Conservation (phyloP, 2,113 vertebrate species). For the Equus quagga region DNA sequence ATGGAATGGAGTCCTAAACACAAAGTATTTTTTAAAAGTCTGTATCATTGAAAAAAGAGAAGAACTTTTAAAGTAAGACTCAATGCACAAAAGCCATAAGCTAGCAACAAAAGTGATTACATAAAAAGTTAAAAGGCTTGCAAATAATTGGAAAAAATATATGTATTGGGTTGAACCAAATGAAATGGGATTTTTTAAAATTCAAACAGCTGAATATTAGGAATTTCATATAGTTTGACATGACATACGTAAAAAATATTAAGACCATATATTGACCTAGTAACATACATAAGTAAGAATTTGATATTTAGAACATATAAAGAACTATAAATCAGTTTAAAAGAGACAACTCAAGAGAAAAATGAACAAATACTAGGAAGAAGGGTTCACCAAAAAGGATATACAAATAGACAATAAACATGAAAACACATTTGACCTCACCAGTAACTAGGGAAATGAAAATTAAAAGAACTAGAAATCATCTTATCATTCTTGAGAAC, state of each 20-base stretch:
- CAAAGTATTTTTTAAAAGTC: neutral
- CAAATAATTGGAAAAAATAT: neutral
- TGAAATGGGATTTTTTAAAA: neutral
- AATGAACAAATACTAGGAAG: neutral
- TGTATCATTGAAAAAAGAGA: neutral
- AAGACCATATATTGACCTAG: neutral
- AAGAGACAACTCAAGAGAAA: neutral
- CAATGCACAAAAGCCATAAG: neutral
- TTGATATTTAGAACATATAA: neutral
- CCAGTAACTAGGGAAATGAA: neutral
- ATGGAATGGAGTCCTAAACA: neutral
- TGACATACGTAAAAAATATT: neutral
- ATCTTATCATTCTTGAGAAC: neutral
- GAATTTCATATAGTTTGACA: neutral
- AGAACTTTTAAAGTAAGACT: neutral
- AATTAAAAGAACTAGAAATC: neutral
- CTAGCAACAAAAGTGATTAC: neutral
- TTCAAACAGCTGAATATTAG: neutral
- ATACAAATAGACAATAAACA: neutral
- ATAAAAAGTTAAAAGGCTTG: neutral
- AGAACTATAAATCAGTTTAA: neutral
- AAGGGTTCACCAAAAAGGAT: neutral
- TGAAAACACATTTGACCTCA: neutral
- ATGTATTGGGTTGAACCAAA: neutral
- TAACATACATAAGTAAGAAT: neutral